Evolutionary conservation across 2,113 vertebrate species (phyloP).

Genomic region (Micronycteris hirsuta): DNA sequence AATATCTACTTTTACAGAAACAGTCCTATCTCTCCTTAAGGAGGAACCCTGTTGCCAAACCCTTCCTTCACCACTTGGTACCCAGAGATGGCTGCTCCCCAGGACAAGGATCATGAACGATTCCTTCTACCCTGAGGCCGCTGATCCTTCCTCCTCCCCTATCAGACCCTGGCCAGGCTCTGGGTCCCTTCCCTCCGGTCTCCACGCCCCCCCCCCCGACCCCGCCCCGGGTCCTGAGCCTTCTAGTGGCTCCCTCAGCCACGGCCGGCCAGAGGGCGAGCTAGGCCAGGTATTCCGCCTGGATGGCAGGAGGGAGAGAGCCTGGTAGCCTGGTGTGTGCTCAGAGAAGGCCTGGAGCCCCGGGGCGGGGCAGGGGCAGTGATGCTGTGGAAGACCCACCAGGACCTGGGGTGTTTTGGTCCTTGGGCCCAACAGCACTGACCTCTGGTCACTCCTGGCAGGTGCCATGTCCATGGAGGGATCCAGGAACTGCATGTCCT

Average conservation of each 20-base stretch:
- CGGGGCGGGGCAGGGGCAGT: fast-evolving
- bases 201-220: too few relatives aligned
- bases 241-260: background rate
- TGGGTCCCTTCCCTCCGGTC: background rate
- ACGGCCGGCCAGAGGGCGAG: fast-evolving
- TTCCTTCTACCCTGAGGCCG: background rate
- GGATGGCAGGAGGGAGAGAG: background rate
- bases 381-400: background rate
- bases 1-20: background rate
- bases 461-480: background rate
- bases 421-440: background rate
- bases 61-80: background rate
- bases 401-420: background rate
- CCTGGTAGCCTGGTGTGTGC: background rate
- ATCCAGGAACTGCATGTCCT: background rate
- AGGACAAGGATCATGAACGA: background rate
- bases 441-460: background rate
- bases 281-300: background rate
- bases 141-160: background rate
- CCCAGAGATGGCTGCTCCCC: background rate
- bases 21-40: background rate
- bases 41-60: background rate
- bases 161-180: background rate
- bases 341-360: background rate
- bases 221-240: too few relatives aligned